Conservation (phyloP, 2,888 invertebrate species). For the Brachypalpus laphriformis region DNA sequence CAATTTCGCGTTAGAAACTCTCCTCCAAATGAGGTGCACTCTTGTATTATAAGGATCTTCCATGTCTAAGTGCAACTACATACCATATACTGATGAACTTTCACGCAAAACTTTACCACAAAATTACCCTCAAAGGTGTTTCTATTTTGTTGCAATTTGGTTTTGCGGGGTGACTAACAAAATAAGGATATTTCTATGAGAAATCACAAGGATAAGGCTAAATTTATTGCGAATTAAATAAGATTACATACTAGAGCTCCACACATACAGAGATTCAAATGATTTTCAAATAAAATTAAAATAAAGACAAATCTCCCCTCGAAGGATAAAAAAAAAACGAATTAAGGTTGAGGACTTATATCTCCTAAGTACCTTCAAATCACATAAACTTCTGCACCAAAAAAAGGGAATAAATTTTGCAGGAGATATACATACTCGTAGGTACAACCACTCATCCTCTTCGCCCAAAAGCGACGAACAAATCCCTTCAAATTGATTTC, state of each 20-base stretch:
- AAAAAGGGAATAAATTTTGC: slow-evolving; percentile 32
- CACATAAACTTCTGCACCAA: slow-evolving; percentile 47
- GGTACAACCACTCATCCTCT: slow-evolving; percentile 17
- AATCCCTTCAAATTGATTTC: slow-evolving; percentile 73
- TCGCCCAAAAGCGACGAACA: slow-evolving; percentile 32
- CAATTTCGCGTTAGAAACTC: slow-evolving; percentile 17
- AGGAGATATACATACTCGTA: not conserved
- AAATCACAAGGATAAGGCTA: not conserved
- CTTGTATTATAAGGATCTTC: slow-evolving; percentile 32
- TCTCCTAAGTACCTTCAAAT: slow-evolving; percentile 68
- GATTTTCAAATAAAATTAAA: slow-evolving; percentile 32
- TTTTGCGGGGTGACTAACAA: slow-evolving; percentile 27
- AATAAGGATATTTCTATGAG: slow-evolving; percentile 23
- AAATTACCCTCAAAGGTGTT: slow-evolving; percentile 59
- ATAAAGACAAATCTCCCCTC: slow-evolving; percentile 16
- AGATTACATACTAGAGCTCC: slow-evolving; percentile 31
- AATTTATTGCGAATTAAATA: slow-evolving; percentile 51
- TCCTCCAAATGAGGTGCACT: not conserved
- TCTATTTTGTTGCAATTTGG: slow-evolving; percentile 19
- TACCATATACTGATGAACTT: slow-evolving; percentile 53
- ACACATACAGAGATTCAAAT: slow-evolving; percentile 1
- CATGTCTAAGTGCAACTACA: slow-evolving; percentile 42
- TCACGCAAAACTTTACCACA: slow-evolving; percentile 42
- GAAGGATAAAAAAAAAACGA: slow-evolving; percentile 44
- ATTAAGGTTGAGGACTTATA: slow-evolving; percentile 65